Evolutionary conservation across 1,140 invertebrate species (phyloP).

Genomic region (Neuroterus valhalla): DNA sequence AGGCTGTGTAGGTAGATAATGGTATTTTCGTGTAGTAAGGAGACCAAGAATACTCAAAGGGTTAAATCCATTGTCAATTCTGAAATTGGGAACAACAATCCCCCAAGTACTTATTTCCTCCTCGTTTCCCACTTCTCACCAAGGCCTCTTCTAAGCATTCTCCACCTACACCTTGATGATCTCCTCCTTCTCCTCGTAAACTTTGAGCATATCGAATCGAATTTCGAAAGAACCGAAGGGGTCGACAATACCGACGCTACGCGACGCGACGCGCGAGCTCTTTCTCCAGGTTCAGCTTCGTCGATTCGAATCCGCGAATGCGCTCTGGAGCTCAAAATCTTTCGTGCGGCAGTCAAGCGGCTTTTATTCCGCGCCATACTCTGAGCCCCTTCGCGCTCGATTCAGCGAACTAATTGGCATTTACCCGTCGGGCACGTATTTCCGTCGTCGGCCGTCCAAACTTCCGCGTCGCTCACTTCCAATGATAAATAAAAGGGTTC

Average conservation of each 20-base stretch:
- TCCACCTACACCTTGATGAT: neutral
- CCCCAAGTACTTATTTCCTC: constrained; percentile 23
- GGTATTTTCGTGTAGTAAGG: constrained; percentile 27
- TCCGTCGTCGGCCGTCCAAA: constrained; percentile 60
- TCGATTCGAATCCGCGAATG: constrained; percentile 55
- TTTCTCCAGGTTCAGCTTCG: constrained; percentile 52
- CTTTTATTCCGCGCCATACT: constrained; percentile 55
- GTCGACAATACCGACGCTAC: constrained; percentile 48
- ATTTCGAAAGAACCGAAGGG: constrained; percentile 44
- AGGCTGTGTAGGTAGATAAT: constrained; percentile 7
- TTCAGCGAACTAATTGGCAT: constrained; percentile 67
- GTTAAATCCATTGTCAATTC: constrained; percentile 21
- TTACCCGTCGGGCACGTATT: constrained; percentile 61
- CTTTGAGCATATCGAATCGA: constrained; percentile 45
- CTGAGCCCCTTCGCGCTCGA: constrained; percentile 56
- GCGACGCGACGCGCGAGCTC: constrained; percentile 34
- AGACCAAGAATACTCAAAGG: constrained; percentile 2
- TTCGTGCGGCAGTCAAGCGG: constrained; percentile 58
- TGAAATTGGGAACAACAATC: constrained; percentile 23
- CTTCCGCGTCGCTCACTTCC: constrained; percentile 61
- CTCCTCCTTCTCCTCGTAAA: constrained; percentile 33
- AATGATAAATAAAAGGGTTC: constrained; percentile 64
- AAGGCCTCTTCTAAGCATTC: constrained; percentile 1
- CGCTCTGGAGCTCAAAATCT: constrained; percentile 58
- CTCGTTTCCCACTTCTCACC: constrained; percentile 28